A percentile compares a stretch with the other conserved stretches of the same genome.
Conservation (phyloP, 2,113 vertebrate genomes). For the Poicephalus gulielmi region DNA sequence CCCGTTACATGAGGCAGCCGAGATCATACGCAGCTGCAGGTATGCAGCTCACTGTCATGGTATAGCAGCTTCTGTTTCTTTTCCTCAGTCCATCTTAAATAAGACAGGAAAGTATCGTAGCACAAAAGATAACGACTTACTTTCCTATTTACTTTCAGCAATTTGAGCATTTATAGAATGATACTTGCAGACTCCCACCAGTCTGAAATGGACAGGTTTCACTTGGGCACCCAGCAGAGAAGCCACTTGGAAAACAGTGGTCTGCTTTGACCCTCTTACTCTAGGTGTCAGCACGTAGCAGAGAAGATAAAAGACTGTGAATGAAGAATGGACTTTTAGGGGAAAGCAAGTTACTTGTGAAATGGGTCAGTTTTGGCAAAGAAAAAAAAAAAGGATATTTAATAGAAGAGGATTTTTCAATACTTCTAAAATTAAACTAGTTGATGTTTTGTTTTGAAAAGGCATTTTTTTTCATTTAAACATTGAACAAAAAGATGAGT, state of each 20-base stretch:
- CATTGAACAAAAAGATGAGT: neutral
- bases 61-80: neutral
- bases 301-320: neutral
- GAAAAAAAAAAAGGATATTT: neutral
- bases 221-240: neutral
- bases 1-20: neutral
- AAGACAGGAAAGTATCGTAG: neutral
- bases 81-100: neutral
- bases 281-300: neutral
- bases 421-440: neutral
- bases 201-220: neutral
- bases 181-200: neutral
- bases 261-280: neutral
- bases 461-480: neutral
- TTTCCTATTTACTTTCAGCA: neutral
- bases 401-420: neutral
- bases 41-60: rapidly evolving
- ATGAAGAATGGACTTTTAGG: neutral
- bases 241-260: neutral
- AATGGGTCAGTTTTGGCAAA: neutral
- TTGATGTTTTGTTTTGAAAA: neutral
- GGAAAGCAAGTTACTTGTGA: neutral
- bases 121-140: neutral
- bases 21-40: neutral
- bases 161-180: neutral